These are phyloP conservation scores for Lanistes nyassanus DNA, from an alignment of 1,140 invertebrate species.

Conservation along the genomic window DNA sequence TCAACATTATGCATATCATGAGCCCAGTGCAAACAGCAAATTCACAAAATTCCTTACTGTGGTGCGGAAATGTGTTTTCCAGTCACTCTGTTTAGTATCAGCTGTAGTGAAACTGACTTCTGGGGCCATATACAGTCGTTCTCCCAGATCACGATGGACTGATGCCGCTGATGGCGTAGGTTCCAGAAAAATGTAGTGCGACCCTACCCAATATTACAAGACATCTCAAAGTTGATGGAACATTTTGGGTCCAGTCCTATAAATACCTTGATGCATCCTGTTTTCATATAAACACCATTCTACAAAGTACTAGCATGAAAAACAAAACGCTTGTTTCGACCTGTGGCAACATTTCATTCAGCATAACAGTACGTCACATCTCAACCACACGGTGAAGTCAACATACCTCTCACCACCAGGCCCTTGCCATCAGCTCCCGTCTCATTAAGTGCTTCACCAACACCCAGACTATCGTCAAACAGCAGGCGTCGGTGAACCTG, in stretches of 20 bases:
- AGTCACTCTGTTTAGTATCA: slow-evolving; percentile 35
- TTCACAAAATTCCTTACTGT: slow-evolving; percentile 26
- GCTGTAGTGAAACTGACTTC: slow-evolving; percentile 62
- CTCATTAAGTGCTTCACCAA: slow-evolving; percentile 93
- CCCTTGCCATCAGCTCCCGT: slow-evolving; percentile 75
- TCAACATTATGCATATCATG: background rate
- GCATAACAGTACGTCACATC: too few relatives aligned
- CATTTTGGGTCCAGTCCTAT: background rate
- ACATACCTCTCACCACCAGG: slow-evolving; percentile 83
- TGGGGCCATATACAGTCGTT: slow-evolving; percentile 67
- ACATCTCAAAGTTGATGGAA: background rate
- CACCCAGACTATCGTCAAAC: slow-evolving; percentile 91
- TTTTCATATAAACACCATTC: too few relatives aligned
- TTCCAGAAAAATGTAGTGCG: slow-evolving; percentile 59
- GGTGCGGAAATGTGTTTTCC: slow-evolving; percentile 44
- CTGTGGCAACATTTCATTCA: too few relatives aligned
- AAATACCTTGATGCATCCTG: too few relatives aligned
- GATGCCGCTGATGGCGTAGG: slow-evolving; percentile 59
- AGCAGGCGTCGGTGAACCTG: slow-evolving; percentile 85
- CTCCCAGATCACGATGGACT: slow-evolving; percentile 65
- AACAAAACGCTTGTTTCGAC: too few relatives aligned
- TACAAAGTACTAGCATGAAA: too few relatives aligned
- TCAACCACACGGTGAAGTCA: too few relatives aligned
- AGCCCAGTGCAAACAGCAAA: background rate
- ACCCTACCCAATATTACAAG: slow-evolving; percentile 45